phyloP scores from a whole-genome alignment of 1,140 invertebrate genomes.

The Drosophila eugracilis region DNA sequence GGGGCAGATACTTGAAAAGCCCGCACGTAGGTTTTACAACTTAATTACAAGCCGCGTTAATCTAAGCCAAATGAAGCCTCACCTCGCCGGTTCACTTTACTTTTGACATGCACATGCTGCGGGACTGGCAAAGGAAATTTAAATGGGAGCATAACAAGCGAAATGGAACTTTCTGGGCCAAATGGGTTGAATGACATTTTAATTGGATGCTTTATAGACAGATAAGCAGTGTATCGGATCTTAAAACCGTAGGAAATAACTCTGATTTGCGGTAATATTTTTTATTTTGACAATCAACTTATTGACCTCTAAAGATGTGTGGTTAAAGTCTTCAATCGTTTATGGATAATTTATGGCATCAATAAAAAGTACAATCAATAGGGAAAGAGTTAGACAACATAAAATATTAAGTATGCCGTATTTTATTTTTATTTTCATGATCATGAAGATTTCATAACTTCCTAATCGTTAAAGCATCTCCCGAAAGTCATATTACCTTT shows the following conservation, averaged over 20 bases:
- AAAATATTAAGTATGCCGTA: not conserved
- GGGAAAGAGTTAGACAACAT: not conserved
- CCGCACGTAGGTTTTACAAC: constrained; percentile 73
- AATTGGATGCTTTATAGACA: constrained; percentile 33
- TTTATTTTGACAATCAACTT: not conserved
- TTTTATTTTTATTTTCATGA: too few species aligned
- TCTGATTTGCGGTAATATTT: not conserved
- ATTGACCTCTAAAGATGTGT: not conserved
- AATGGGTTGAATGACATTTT: constrained; percentile 51
- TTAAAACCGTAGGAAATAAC: not conserved
- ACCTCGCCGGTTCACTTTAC: constrained; percentile 43
- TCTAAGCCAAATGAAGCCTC: constrained; percentile 67
- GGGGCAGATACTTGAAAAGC: constrained; percentile 37
- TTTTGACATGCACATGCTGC: constrained; percentile 20
- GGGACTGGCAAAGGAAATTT: constrained; percentile 14
- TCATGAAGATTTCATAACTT: too few species aligned
- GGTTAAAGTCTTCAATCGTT: not conserved
- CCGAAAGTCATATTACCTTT: too few species aligned
- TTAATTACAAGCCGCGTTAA: constrained; percentile 69
- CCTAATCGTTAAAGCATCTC: too few species aligned
- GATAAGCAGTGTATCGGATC: not conserved
- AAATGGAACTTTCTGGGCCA: constrained; percentile 6
- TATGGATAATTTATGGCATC: not conserved
- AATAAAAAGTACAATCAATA: not conserved
- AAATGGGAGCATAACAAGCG: constrained; percentile 8